Evolutionary conservation across 2,113 vertebrate species (phyloP), one percentile per base, ranked within the genome.

Genomic region (Gymnorhina tibicen): DNA sequence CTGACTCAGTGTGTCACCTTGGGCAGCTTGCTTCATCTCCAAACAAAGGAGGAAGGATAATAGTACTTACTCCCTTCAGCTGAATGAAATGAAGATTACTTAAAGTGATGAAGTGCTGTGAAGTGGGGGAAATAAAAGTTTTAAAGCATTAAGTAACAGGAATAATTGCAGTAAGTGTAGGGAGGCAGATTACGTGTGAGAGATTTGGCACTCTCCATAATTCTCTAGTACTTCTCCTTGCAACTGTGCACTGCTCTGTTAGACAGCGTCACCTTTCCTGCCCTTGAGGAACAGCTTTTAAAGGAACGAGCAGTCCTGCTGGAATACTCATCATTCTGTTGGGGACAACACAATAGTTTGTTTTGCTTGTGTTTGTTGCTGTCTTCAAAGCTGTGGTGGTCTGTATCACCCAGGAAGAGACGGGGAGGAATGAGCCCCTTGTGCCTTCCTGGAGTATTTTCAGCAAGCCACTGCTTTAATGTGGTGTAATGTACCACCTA

Each of bases 401-500:
- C 62, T 53, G 15, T 85, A 12, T n/a, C 7, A 4, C 23, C 37
- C 27, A 21, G 56, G 68, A 79, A 69, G 37, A 46, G 46, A 21
- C 1, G 8, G 42, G 27, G n/a, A 47, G 59, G 49, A 67, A 63
- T 2, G 19, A 68, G 41, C 66, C 26, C 24, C 18, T 30, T 30
- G 11, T 42, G 32, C 74, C 47, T 75, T 82, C 27, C 26, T 8
- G 4, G 12, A 35, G 19, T 6, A 0, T 50, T 16, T 70, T n/a
- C 23, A 32, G 33, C 24, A 46, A 77, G 13, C 4, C 8, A 1
- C 41, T 46, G 60, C 56, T 81, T 62, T 47, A 19, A 14, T 44
- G 68, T 92, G 93, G 42, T 60, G 52, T 78, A 42, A 85, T 75
- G 83, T 96, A 13, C 97, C 96, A 97, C 90, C 97, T 97, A 98